These are phyloP conservation scores for Apeira syringaria DNA, from an alignment of 2,888 invertebrate genomes.

Conservation along the genomic window DNA sequence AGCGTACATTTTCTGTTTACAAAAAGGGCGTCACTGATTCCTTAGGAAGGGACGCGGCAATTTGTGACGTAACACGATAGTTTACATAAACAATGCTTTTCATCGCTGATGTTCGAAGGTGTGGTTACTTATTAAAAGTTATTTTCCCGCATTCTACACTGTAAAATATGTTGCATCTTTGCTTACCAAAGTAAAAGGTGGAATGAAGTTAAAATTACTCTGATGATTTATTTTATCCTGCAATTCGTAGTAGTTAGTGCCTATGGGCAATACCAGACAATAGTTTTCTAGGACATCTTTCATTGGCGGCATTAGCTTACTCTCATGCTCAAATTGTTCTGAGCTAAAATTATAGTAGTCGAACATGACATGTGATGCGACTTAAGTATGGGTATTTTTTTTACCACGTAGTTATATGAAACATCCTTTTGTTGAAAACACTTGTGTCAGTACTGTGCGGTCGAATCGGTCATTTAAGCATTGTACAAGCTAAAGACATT, in stretches of 20 bases:
- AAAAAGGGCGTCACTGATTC: constrained; percentile 53
- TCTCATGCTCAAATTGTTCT: too few species aligned
- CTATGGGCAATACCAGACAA: too few species aligned
- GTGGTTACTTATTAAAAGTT: constrained; percentile 33
- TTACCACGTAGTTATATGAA: constrained; percentile 32
- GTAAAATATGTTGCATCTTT: too few species aligned
- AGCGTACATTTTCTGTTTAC: constrained; percentile 7
- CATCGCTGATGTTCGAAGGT: constrained; percentile 40
- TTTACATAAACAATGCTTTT: constrained; percentile 62
- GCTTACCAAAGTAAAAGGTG: too few species aligned
- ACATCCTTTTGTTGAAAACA: constrained; percentile 47
- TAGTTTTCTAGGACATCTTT: too few species aligned
- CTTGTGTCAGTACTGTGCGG: constrained; percentile 53
- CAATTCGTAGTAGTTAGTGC: too few species aligned
- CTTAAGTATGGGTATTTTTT: constrained; percentile 45
- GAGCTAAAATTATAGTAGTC: not conserved
- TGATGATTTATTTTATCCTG: too few species aligned
- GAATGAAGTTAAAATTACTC: too few species aligned
- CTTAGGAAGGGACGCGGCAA: constrained; percentile 52
- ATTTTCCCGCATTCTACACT: too few species aligned
- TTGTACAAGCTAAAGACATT: too few species aligned
- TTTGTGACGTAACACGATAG: constrained; percentile 68
- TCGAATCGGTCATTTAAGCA: constrained; percentile 68
- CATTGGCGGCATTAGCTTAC: too few species aligned
- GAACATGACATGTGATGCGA: too few species aligned